These are phyloP conservation scores for Lerista edwardsae DNA, from an alignment of 2,797 vertebrate species.

Conservation along the genomic window DNA sequence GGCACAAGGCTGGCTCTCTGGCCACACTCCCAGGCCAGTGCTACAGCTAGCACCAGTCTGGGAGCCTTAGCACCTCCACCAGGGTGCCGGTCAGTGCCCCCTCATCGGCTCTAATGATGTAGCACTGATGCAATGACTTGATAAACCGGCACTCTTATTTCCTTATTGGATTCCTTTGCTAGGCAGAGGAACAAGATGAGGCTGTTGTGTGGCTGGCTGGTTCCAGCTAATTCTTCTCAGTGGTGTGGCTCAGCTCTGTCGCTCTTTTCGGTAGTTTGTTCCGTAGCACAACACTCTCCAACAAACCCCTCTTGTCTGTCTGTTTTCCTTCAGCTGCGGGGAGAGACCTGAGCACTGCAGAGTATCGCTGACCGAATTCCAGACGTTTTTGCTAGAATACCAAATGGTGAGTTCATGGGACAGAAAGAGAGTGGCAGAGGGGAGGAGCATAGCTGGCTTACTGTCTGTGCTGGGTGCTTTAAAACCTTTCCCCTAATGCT, in stretches of 20 bases:
- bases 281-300: background rate
- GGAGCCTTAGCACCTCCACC: too few relatives aligned
- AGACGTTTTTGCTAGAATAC: conserved; percentile 89
- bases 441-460: fast-evolving
- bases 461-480: background rate
- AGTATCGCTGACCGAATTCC: conserved; percentile 89
- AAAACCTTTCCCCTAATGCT: background rate
- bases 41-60: too few relatives aligned
- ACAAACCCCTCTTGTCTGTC: conserved; percentile 33
- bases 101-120: too few relatives aligned
- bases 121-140: too few relatives aligned
- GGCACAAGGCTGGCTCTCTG: too few relatives aligned
- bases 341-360: conserved; percentile 86
- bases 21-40: too few relatives aligned
- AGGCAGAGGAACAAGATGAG: background rate
- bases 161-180: background rate
- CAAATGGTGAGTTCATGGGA: conserved; percentile 84
- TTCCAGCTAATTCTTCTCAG: background rate
- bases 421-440: background rate
- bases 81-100: too few relatives aligned
- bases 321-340: conserved; percentile 77
- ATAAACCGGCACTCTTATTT: background rate
- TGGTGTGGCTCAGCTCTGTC: background rate
- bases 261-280: background rate
- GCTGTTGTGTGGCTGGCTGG: background rate